Evolutionary conservation across 2,888 invertebrate genomes (phyloP).

Genomic region (Pogonocherus hispidulus): DNA sequence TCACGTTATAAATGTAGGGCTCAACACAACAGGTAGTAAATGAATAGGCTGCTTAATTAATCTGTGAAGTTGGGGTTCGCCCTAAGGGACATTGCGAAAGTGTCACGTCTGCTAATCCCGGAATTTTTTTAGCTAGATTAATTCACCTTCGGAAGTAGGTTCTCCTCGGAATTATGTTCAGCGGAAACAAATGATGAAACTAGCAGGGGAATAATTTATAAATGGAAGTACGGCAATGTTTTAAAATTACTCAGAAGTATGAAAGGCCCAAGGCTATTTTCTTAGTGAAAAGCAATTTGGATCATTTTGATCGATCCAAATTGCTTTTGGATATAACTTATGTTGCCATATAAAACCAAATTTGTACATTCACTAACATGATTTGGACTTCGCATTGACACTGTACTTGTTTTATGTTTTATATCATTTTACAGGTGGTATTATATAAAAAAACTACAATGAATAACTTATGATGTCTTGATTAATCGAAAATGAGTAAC

Average conservation of each 20-base stretch:
- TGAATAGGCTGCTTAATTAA: slow-evolving; percentile 4
- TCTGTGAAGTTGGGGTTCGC: slow-evolving; percentile 1
- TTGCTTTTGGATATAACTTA: too few relatives aligned
- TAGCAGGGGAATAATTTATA: not conserved
- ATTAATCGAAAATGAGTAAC: too few relatives aligned
- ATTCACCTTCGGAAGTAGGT: slow-evolving; percentile 3
- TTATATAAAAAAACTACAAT: too few relatives aligned
- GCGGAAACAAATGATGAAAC: not conserved
- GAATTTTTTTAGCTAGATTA: slow-evolving; percentile 1
- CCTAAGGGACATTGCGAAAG: not conserved
- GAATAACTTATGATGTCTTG: too few relatives aligned
- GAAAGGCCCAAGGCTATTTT: not conserved
- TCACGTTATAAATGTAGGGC: not conserved
- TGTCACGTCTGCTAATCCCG: slow-evolving; percentile 6
- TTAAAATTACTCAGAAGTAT: not conserved
- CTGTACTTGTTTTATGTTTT: too few relatives aligned
- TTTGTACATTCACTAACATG: too few relatives aligned
- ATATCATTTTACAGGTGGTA: too few relatives aligned
- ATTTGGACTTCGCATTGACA: too few relatives aligned
- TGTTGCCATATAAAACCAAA: too few relatives aligned
- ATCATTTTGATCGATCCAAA: too few relatives aligned
- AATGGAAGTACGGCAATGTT: not conserved
- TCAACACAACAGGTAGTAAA: slow-evolving; percentile 6
- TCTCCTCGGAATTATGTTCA: slow-evolving; percentile 1
- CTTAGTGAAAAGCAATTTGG: too few relatives aligned